These are phyloP conservation scores for Apotomis capreana DNA, from an alignment of 2,888 invertebrate genomes.

Conservation along the genomic window DNA sequence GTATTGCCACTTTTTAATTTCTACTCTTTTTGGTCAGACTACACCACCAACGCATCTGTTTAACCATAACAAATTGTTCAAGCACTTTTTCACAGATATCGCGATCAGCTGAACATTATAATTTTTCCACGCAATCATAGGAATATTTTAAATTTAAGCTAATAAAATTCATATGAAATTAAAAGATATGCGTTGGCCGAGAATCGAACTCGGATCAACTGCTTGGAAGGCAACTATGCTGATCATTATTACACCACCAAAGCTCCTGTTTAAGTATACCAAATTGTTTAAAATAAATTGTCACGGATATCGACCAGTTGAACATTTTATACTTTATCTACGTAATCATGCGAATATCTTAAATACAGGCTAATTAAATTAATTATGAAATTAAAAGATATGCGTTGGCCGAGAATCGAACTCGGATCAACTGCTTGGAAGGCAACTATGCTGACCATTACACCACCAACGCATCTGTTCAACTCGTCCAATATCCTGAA, in stretches of 20 bases:
- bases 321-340: no score
- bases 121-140: no score
- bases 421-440: slow-evolving; percentile 85
- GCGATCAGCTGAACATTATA: no score
- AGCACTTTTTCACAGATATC: no score
- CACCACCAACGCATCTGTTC: slow-evolving; percentile 76
- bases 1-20: no score
- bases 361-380: no score
- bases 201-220: slow-evolving; percentile 56
- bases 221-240: slow-evolving; percentile 52
- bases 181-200: slow-evolving; percentile 45
- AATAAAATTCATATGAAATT: no score
- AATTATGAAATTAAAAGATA: background rate
- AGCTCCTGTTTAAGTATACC: slow-evolving; percentile 58
- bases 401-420: slow-evolving; percentile 84
- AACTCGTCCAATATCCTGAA: background rate
- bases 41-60: slow-evolving; percentile 78
- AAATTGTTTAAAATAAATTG: no score
- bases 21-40: no score
- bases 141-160: no score
- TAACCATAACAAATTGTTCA: background rate
- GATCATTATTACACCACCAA: slow-evolving; percentile 77
- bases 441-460: slow-evolving; percentile 85
- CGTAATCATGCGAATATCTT: no score
- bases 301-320: no score